Evolutionary conservation across 1,140 invertebrate species (phyloP).

Genomic region (Hycleus cichorii): DNA sequence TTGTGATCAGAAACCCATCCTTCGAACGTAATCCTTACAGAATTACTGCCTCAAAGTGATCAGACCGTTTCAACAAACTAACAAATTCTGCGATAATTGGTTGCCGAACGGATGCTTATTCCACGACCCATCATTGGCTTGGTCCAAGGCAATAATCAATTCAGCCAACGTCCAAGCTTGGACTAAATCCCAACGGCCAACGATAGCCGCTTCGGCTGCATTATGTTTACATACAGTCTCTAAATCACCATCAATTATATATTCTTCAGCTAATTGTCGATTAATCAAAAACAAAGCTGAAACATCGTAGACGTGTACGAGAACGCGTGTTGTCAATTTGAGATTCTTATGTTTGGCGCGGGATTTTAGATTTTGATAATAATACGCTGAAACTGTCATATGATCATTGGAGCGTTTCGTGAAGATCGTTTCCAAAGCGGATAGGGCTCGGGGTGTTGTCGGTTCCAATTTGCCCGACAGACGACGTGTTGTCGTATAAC

Average conservation of each 20-base stretch:
- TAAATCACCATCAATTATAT: constrained; percentile 60
- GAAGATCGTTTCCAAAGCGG: constrained; percentile 60
- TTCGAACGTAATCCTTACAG: no score
- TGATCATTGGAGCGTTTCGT: constrained; percentile 46
- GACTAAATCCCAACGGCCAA: constrained; percentile 68
- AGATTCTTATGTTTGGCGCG: constrained; percentile 20
- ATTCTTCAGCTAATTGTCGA: constrained; percentile 73
- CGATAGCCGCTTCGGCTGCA: constrained; percentile 58
- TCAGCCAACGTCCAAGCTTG: constrained; percentile 79
- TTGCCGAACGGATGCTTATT: constrained; percentile 77
- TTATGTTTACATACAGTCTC: constrained; percentile 73
- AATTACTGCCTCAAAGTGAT: no score
- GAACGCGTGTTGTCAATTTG: constrained; percentile 38
- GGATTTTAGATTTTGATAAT: constrained; percentile 54
- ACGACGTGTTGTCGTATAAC: constrained; percentile 56
- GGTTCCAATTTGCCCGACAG: constrained; percentile 58
- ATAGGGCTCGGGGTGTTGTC: constrained; percentile 69
- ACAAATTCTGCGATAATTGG: constrained; percentile 77
- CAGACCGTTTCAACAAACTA: constrained; percentile 39
- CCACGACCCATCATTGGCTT: constrained; percentile 62
- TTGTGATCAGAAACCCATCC: no score
- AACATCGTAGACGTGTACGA: constrained; percentile 74
- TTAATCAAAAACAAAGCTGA: constrained; percentile 69
- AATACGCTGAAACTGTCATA: constrained; percentile 64
- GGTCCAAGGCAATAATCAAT: constrained; percentile 55